Evolutionary conservation across 2,797 vertebrate genomes (phyloP).

Genomic region (Manis crassicaudata): DNA sequence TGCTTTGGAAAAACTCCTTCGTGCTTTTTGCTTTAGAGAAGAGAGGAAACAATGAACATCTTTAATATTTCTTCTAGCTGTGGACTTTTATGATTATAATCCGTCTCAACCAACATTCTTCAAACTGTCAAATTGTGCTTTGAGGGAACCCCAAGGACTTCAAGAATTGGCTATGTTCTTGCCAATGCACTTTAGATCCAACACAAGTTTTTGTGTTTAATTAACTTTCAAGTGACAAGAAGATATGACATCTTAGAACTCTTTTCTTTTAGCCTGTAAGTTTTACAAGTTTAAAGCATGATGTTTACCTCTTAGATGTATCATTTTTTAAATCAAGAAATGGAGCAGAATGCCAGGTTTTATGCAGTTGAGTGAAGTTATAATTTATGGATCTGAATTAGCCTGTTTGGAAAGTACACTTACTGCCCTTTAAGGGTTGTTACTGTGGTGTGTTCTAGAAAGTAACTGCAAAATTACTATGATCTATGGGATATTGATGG

Average conservation of each 20-base stretch:
- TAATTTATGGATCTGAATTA: constrained; percentile 5
- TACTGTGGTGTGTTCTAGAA: neutral
- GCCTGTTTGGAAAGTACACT: neutral
- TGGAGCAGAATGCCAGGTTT: neutral
- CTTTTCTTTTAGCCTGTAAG: neutral
- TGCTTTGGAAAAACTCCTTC: neutral
- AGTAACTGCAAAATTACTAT: neutral
- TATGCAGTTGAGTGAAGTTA: neutral
- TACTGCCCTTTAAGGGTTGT: neutral
- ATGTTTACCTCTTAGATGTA: neutral
- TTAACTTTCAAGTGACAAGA: neutral
- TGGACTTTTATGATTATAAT: neutral
- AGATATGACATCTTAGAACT: neutral
- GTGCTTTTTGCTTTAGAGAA: neutral
- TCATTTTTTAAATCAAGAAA: neutral
- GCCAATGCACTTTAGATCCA: neutral
- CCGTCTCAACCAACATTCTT: neutral
- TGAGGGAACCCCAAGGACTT: neutral
- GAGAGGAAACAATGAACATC: neutral
- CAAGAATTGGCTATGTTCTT: neutral
- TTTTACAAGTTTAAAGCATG: neutral
- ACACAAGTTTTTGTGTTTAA: neutral
- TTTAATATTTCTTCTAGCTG: neutral
- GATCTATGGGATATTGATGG: neutral
- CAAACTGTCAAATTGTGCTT: neutral